Base-by-base conservation (phyloP, 2,888 invertebrate genomes). In the Ptychoptera albimana region DNA sequence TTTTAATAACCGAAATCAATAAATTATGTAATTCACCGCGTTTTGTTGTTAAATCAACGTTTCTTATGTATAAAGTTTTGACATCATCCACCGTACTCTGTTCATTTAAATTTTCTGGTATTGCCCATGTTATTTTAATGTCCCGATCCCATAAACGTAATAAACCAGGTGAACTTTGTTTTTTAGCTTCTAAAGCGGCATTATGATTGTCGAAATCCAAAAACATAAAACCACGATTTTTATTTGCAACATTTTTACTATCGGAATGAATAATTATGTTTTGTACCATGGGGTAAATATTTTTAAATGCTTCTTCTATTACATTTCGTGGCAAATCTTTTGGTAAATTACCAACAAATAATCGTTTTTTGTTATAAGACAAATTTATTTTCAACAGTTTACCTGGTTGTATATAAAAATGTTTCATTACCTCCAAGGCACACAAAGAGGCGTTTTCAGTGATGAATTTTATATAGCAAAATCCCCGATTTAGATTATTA, bases 81-180 rank as follows among this genome's bases (percentile, higher is more conserved):
- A 54, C 52, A 58, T 59, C n/a, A 15, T 43, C 41, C 34, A 39
- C 12, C 1, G 40, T n/a, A 9, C 45, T 46, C 8, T 31, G 35
- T n/a, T 55, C 55, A 4, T 46, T 45, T 30, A 49, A 48, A 5
- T 50, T 50, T 31, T 52, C 57, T 0, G 55, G 53, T 45, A 55
- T 55, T 2, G 60, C 59, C 60, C 60, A 60, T 1, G 57, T 55
- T 7, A 59, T 54, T 46, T 56, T 57, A n/a, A 60, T 48, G 30
- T 58, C 57, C 4, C 53, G 51, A 8, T 52, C 57, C 57, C 57
- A 60, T 46, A 57, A 48, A 1, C 52, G 51, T 1, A 57, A 48
- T 1, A 54, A 39, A 0, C 60, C 59, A 0, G 57, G 56, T 1
- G 54, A 53, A 8, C 54, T 52, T 43, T 45, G 49, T 31, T 57